phyloP scores from a whole-genome alignment of 2,113 vertebrate genomes.

The Cygnus buccinator region DNA sequence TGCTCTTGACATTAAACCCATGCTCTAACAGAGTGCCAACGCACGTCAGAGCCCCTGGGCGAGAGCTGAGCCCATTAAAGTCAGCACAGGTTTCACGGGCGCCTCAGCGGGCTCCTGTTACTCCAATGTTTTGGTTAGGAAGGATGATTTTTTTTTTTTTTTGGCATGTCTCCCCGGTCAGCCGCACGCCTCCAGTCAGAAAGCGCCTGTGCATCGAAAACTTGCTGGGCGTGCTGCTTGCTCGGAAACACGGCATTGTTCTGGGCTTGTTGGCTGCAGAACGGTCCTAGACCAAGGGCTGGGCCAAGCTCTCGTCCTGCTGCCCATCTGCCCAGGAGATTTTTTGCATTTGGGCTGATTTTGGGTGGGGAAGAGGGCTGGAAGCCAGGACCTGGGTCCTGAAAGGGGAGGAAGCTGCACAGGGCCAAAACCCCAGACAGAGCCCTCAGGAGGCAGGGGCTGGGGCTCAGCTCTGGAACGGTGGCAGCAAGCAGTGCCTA shows the following conservation, averaged over 20 bases:
- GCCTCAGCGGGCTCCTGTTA: accelerated
- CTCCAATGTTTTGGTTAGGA: not conserved
- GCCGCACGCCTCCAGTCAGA: not conserved
- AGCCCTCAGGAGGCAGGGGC: not conserved
- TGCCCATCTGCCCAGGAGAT: not conserved
- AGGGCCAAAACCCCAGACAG: not conserved
- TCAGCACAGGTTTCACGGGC: accelerated
- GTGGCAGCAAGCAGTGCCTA: not conserved
- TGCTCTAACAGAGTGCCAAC: not conserved
- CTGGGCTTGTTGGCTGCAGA: not conserved
- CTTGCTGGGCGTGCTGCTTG: not conserved
- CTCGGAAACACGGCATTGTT: not conserved
- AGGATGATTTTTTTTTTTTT: not conserved
- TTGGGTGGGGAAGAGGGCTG: not conserved
- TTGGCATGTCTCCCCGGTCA: not conserved
- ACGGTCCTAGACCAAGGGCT: not conserved
- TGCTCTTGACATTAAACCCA: not conserved
- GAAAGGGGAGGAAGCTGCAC: not conserved
- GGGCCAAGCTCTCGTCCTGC: accelerated
- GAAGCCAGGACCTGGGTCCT: not conserved
- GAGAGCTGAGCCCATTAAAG: not conserved
- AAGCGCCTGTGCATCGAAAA: not conserved
- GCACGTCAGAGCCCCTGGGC: not conserved
- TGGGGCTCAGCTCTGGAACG: not conserved
- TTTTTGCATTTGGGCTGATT: not conserved